Percentiles rank a stretch among this genome's conserved stretches.
phyloP scores from a whole-genome alignment of 2,797 vertebrate genomes.

The Danio albolineatus region DNA sequence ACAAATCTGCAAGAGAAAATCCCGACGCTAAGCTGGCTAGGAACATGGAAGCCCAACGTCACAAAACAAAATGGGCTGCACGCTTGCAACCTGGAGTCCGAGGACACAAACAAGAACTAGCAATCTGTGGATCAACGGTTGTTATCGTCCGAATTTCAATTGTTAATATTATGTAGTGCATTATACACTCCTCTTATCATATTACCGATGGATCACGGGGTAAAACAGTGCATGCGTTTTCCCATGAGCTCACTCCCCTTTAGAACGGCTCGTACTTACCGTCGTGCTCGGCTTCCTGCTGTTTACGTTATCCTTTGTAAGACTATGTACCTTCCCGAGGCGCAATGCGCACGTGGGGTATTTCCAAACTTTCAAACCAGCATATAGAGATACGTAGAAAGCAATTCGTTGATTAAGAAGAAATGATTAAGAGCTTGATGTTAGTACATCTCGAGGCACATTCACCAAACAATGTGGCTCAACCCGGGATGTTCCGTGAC shows the following conservation, averaged over 20 bases:
- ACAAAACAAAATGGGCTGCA: slow-evolving; percentile 48
- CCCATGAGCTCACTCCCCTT: slow-evolving; percentile 17
- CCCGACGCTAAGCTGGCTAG: slow-evolving; percentile 30
- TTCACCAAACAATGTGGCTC: slow-evolving; percentile 64
- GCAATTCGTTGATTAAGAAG: neutral
- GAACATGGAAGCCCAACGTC: slow-evolving; percentile 28
- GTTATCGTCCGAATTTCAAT: neutral
- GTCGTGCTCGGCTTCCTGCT: slow-evolving; percentile 45
- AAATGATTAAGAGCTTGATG: neutral
- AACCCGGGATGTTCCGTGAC: slow-evolving; percentile 61
- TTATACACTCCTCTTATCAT: neutral
- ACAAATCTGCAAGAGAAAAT: neutral
- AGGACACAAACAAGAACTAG: slow-evolving; percentile 22
- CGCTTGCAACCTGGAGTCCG: slow-evolving; percentile 10
- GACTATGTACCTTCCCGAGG: neutral
- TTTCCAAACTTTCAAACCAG: neutral
- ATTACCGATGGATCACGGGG: neutral
- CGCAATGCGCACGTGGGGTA: neutral
- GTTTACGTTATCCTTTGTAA: slow-evolving; percentile 25
- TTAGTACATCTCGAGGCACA: slow-evolving; percentile 43
- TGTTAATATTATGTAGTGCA: neutral
- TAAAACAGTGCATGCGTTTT: neutral
- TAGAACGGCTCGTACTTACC: slow-evolving; percentile 44
- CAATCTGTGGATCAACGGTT: neutral
- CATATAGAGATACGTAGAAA: neutral